Base-by-base conservation (phyloP, 2,797 vertebrate genomes). In the Neomorphus geoffroyi region DNA sequence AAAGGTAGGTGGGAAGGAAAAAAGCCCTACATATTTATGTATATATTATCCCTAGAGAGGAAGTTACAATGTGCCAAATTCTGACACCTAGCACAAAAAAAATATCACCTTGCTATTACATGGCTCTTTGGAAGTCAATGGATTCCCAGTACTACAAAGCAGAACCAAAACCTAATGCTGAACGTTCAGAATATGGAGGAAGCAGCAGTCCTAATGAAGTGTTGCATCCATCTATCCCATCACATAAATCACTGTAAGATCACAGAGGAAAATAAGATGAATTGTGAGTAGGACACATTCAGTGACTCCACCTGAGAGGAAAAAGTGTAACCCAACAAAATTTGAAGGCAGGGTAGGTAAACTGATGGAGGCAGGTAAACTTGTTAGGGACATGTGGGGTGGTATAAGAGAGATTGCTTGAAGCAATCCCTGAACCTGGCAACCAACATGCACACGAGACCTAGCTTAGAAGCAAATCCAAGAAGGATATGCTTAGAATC, bases 1-100 rank as follows among this genome's bases (percentile, higher is more conserved):
- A 94, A 94, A 92, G 78, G 71, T 73, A 90, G 60, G 89, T 88
- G 89, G 89, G 70, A 92, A 79, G 77, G n/a, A 79, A 77, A 77
- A 79, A 90, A 84, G 30, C 37, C 39, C 10, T 43, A 39, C 3
- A 28, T 1, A n/a, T 1, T 32, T 7, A 54, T 24, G 14, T 37
- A 18, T 14, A 24, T 37, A 24, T 51, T 41, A 16, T 43, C 37
- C 11, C 39, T 35, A 60, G 57, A 80, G 43, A 30, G 23, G 33
- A 86, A 78, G 69, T 54, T 72, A 54, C 24, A 46, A 65, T 45
- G 39, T 72, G 51, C 69, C 65, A 51, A 41, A 88, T 78, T 90
- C 51, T 84, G 77, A 74, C 46, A 84, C 39, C 43, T 80, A n/a
- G 74, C 41, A 91, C 53, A 80, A 72, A 64, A 53, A 14, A 80